Evolutionary conservation across 30 jellyfish, hydroid and myxozoan genomes (phyloP).

Genomic region (Clytia hemisphaerica): DNA sequence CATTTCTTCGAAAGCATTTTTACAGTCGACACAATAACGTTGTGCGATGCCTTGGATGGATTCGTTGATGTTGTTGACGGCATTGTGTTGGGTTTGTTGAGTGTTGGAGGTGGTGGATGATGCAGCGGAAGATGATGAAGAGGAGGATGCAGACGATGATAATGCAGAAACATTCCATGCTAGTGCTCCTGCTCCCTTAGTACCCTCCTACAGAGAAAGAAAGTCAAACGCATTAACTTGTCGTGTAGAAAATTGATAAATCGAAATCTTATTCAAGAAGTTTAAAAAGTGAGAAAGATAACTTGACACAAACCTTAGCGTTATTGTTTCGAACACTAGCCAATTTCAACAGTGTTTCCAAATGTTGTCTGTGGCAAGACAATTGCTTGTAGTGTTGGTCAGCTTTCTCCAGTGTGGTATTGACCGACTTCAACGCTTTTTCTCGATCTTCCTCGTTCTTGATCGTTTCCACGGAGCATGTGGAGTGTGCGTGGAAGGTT

Average conservation of each 20-base stretch:
- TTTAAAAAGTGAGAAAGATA: no score
- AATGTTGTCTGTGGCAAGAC: conserved; percentile 64
- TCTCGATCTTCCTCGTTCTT: conserved; percentile 75
- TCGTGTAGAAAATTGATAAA: neutral
- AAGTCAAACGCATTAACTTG: neutral
- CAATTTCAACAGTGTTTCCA: conserved; percentile 49
- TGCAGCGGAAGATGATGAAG: conserved; percentile 14
- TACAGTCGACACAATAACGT: conserved; percentile 72
- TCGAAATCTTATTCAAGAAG: neutral
- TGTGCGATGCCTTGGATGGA: conserved; percentile 83
- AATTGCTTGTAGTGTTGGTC: conserved; percentile 78
- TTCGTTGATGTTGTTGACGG: no score
- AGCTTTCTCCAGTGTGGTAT: conserved; percentile 67
- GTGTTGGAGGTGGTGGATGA: conserved; percentile 4
- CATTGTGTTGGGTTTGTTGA: no score
- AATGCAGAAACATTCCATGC: conserved; percentile 32
- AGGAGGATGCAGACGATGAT: neutral
- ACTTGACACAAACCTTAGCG: no score
- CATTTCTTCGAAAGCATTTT: conserved; percentile 75
- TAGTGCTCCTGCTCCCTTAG: neutral
- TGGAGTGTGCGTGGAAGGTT: conserved; percentile 67
- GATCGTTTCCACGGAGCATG: conserved; percentile 80
- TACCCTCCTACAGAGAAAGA: neutral
- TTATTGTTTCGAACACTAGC: conserved; percentile 31
- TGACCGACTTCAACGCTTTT: conserved; percentile 71